Evolutionary conservation across 2,888 invertebrate genomes (phyloP).

Genomic region (Epirrita christyi): DNA sequence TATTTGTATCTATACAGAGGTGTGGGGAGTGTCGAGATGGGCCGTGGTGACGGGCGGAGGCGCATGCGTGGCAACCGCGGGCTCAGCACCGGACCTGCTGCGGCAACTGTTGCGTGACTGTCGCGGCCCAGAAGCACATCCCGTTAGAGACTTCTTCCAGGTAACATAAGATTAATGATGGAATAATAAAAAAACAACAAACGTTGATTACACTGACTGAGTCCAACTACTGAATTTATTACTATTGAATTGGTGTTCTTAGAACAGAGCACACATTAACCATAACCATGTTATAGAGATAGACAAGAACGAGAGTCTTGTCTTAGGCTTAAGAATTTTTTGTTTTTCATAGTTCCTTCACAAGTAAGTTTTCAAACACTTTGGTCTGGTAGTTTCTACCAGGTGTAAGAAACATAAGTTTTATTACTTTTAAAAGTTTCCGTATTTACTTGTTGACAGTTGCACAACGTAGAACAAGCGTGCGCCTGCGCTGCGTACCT

Average conservation of each 20-base stretch:
- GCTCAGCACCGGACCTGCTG: constrained; percentile 95
- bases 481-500: constrained; percentile 95
- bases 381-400: too few species aligned
- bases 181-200: too few species aligned
- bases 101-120: constrained; percentile 92
- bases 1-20: constrained; percentile 53
- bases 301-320: too few species aligned
- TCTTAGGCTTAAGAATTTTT: too few species aligned
- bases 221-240: too few species aligned
- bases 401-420: too few species aligned
- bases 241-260: too few species aligned
- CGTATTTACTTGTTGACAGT: constrained; percentile 47
- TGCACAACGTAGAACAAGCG: constrained; percentile 93
- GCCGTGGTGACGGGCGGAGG: constrained; percentile 95
- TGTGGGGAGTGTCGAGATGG: constrained; percentile 84
- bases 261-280: too few species aligned
- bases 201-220: too few species aligned
- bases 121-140: constrained; percentile 93
- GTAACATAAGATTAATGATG: constrained; percentile 55
- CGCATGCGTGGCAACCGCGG: constrained; percentile 92
- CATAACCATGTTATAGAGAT: too few species aligned
- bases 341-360: too few species aligned
- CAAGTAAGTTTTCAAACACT: too few species aligned
- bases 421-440: not conserved
- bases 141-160: constrained; percentile 93